Percentiles rank a stretch among this genome's conserved stretches.
These are phyloP conservation scores for Orientallactaga sibirica DNA, from an alignment of 2,797 vertebrate genomes.

Conservation along the genomic window DNA sequence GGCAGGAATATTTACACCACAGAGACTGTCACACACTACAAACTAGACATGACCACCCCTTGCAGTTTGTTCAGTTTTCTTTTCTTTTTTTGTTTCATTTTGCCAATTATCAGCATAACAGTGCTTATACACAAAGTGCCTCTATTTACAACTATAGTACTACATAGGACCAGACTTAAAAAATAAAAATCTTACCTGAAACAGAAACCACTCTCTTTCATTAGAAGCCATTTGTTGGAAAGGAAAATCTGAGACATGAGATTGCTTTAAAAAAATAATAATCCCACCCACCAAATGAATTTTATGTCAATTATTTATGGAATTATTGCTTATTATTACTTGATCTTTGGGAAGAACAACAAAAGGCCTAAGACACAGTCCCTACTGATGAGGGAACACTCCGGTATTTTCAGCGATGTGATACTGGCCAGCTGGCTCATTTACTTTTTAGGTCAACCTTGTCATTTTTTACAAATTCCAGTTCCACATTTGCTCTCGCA, in stretches of 20 bases:
- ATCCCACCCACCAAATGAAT: slow-evolving; percentile 44
- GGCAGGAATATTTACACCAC: slow-evolving; percentile 47
- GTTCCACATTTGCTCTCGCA: neutral
- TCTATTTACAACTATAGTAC: slow-evolving; percentile 1
- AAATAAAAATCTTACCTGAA: neutral
- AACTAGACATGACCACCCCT: neutral
- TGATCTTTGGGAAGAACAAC: slow-evolving; percentile 5
- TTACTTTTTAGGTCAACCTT: slow-evolving; percentile 55
- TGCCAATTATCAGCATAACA: slow-evolving; percentile 1
- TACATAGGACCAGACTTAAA: neutral
- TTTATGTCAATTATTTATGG: slow-evolving; percentile 47
- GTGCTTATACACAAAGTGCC: neutral
- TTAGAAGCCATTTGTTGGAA: slow-evolving; percentile 41
- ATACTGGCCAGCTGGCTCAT: slow-evolving; percentile 9
- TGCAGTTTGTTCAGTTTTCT: neutral
- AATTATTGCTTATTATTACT: slow-evolving; percentile 31
- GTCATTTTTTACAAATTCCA: slow-evolving; percentile 64
- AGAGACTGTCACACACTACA: slow-evolving; percentile 47
- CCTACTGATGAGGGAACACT: neutral
- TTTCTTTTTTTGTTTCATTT: neutral
- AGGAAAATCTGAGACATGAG: slow-evolving; percentile 42
- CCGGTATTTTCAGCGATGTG: neutral
- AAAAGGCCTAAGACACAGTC: slow-evolving; percentile 9
- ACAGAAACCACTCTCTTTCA: slow-evolving; percentile 2
- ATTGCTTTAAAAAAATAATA: slow-evolving; percentile 24